A percentile compares a stretch with the other conserved stretches of the same genome.
These are phyloP conservation scores for Tanytarsus gracilentus DNA, from an alignment of 2,888 invertebrate species.

Conservation along the genomic window DNA sequence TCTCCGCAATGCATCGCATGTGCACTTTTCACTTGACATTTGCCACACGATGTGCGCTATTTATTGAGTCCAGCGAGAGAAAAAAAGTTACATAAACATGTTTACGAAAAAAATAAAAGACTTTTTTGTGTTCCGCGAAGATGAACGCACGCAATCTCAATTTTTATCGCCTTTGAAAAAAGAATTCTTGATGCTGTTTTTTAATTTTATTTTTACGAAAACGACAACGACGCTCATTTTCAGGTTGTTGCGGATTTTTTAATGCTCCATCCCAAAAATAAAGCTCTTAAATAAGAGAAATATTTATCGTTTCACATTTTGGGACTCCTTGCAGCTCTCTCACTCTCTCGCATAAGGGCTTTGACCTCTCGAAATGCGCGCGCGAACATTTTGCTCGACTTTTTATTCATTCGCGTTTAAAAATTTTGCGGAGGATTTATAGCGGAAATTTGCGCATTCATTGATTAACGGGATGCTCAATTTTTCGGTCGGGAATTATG, in stretches of 20 bases:
- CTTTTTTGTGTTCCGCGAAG: background rate
- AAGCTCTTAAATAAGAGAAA: background rate
- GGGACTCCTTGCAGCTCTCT: background rate
- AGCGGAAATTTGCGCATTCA: no score
- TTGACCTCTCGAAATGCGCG: background rate
- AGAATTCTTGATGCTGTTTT: background rate
- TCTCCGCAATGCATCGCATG: no score
- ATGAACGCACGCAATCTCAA: background rate
- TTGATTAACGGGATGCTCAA: no score
- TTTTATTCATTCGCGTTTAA: no score
- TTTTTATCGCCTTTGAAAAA: background rate
- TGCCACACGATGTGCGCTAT: background rate
- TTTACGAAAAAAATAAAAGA: background rate
- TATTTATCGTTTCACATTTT: background rate
- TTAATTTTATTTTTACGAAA: background rate
- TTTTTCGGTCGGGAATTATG: no score
- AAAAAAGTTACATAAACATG: constrained; percentile 7
- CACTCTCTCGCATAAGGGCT: background rate
- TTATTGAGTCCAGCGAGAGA: background rate
- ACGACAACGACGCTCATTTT: background rate
- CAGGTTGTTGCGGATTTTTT: no score
- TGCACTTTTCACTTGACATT: background rate
- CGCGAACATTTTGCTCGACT: no score
- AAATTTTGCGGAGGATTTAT: no score
- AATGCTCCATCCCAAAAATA: constrained; percentile 5